Evolutionary conservation across 2,113 vertebrate genomes (phyloP).

Genomic region (Oreochromis niloticus): DNA sequence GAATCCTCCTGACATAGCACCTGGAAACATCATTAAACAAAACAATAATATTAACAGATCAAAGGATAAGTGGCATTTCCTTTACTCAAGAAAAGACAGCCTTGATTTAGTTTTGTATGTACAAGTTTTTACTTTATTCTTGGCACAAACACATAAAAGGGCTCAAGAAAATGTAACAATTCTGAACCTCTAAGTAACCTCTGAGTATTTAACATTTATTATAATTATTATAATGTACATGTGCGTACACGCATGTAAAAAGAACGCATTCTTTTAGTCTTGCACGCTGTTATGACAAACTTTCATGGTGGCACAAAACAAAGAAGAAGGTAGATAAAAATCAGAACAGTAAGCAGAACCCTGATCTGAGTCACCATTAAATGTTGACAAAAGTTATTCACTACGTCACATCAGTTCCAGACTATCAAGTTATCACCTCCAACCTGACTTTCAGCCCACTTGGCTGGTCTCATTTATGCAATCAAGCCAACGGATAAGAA

Average conservation of each 20-base stretch:
- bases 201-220: not conserved
- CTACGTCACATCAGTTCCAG: not conserved
- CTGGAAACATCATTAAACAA: conserved; percentile 54
- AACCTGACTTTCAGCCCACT: not conserved
- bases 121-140: not conserved
- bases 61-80: not conserved
- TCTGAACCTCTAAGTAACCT: not conserved
- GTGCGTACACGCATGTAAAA: not conserved
- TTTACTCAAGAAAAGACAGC: not conserved
- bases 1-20: conserved; percentile 86
- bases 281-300: not conserved
- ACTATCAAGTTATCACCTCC: not conserved
- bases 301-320: not conserved
- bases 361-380: not conserved
- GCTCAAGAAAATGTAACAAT: not conserved
- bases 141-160: not conserved
- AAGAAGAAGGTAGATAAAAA: not conserved
- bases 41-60: not conserved
- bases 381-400: not conserved
- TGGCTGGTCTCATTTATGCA: not conserved
- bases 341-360: conserved; percentile 12
- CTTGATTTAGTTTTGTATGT: not conserved
- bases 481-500: not conserved
- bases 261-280: not conserved
- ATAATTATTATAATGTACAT: not conserved